A percentile compares a stretch with the other conserved stretches of the same genome.
Evolutionary conservation across 2,113 vertebrate species (phyloP).

Genomic region (Myiozetetes cayanensis): DNA sequence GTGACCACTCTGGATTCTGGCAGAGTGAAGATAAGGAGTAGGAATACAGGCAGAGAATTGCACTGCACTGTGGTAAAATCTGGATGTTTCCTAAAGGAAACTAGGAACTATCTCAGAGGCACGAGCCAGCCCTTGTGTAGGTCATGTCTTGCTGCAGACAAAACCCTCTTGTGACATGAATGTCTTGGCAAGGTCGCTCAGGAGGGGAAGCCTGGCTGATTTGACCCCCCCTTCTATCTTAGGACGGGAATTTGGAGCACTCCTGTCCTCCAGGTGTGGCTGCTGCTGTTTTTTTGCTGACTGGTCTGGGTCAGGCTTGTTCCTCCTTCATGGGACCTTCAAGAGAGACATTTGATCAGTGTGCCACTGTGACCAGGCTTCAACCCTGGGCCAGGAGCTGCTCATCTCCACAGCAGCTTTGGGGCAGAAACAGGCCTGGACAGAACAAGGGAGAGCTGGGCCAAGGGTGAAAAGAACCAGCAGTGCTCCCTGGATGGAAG

Average conservation of each 20-base stretch:
- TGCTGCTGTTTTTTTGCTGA: not conserved
- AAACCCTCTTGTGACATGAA: not conserved
- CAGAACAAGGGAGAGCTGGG: not conserved
- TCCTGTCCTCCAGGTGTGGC: not conserved
- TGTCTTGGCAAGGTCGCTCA: not conserved
- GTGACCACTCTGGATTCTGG: constrained; percentile 13
- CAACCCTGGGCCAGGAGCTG: not conserved
- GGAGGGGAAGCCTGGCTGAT: not conserved
- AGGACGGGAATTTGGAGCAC: not conserved
- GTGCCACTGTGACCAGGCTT: not conserved
- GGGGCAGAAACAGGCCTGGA: not conserved
- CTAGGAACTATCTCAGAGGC: not conserved
- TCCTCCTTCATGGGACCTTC: not conserved
- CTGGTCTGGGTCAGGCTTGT: not conserved
- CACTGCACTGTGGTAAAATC: not conserved
- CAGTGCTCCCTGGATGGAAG: not conserved
- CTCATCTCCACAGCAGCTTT: not conserved
- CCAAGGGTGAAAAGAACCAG: not conserved
- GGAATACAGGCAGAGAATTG: not conserved
- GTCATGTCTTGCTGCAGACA: not conserved
- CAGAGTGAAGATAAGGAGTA: constrained; percentile 17
- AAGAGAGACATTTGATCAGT: not conserved
- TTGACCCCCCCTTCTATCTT: not conserved
- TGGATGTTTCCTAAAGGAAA: not conserved
- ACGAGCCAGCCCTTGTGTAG: not conserved